Percentiles rank a stretch among this genome's conserved stretches.
These are phyloP conservation scores for Nycticryphes semicollaris DNA, from an alignment of 2,113 vertebrate species.

Conservation along the genomic window DNA sequence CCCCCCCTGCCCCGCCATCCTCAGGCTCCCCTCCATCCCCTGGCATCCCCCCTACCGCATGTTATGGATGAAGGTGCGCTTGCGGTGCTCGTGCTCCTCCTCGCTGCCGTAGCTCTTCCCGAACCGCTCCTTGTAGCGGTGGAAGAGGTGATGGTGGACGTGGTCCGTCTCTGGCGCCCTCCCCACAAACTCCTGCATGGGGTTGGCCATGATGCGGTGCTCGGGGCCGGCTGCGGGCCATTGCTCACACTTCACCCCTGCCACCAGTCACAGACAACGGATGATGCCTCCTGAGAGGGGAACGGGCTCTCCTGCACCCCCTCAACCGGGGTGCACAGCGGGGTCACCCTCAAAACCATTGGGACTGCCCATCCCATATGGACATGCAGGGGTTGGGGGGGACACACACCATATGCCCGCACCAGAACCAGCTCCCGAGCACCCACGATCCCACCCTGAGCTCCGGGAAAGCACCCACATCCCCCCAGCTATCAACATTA, in stretches of 20 bases:
- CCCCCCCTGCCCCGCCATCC: too few species aligned
- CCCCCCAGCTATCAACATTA: too few species aligned
- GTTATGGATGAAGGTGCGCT: conserved; percentile 72
- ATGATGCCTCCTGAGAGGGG: neutral
- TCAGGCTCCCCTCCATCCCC: neutral
- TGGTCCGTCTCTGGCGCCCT: conserved; percentile 18
- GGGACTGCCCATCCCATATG: neutral
- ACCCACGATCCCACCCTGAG: neutral
- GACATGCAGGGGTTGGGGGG: neutral
- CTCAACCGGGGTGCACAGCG: accelerated
- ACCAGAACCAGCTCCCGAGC: neutral
- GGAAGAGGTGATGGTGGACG: conserved; percentile 70
- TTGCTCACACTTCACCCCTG: conserved; percentile 25
- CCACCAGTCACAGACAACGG: accelerated
- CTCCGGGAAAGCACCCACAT: accelerated
- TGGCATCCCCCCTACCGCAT: conserved; percentile 56
- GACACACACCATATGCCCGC: neutral
- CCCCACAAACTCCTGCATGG: conserved; percentile 80
- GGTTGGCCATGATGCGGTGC: conserved; percentile 79
- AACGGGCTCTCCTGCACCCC: accelerated
- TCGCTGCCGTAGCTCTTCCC: conserved; percentile 68
- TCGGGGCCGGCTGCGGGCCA: conserved; percentile 43
- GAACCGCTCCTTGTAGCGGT: conserved; percentile 71
- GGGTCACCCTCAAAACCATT: neutral
- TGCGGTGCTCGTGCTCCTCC: conserved; percentile 75